Evolutionary conservation across 92 coral and sea anemone species (phyloP).

Genomic region (Parazoanthus darwini): DNA sequence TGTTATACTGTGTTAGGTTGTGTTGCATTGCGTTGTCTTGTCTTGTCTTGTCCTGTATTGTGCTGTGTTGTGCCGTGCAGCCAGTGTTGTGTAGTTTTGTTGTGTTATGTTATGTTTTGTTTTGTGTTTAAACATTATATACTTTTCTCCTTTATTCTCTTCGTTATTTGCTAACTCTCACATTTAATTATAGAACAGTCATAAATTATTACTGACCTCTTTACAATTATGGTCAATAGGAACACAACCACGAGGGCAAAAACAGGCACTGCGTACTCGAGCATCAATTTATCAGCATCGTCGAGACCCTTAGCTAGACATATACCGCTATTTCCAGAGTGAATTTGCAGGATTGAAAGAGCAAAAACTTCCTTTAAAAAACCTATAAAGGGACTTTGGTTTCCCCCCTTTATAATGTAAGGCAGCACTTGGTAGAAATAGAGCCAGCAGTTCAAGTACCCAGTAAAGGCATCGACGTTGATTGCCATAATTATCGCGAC

Average conservation of each 20-base stretch:
- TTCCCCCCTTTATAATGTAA: constrained; percentile 50
- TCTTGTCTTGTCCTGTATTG: too few relatives aligned
- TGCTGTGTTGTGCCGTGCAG: too few relatives aligned
- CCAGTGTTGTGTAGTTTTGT: too few relatives aligned
- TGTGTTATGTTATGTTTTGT: too few relatives aligned
- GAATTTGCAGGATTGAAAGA: constrained; percentile 63
- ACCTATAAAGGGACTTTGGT: constrained; percentile 43
- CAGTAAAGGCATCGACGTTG: constrained; percentile 27
- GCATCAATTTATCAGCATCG: constrained; percentile 80
- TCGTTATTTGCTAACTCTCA: background rate
- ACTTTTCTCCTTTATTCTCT: too few relatives aligned
- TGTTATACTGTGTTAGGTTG: too few relatives aligned
- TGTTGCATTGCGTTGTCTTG: too few relatives aligned
- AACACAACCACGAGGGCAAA: constrained; percentile 62
- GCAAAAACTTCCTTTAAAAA: constrained; percentile 64
- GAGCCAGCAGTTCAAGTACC: constrained; percentile 34
- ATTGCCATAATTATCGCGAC: background rate
- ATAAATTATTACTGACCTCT: constrained; percentile 11
- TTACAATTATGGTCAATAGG: constrained; percentile 53
- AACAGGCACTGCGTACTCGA: constrained; percentile 75
- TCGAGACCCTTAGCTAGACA: constrained; percentile 64
- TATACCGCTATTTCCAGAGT: constrained; percentile 24
- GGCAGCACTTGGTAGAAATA: constrained; percentile 45
- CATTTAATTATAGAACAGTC: background rate
- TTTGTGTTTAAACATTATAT: too few relatives aligned